Percentiles rank a stretch among this genome's conserved stretches.
These are phyloP conservation scores for Calliphora vicina DNA, from an alignment of 1,140 invertebrate genomes.

Conservation along the genomic window DNA sequence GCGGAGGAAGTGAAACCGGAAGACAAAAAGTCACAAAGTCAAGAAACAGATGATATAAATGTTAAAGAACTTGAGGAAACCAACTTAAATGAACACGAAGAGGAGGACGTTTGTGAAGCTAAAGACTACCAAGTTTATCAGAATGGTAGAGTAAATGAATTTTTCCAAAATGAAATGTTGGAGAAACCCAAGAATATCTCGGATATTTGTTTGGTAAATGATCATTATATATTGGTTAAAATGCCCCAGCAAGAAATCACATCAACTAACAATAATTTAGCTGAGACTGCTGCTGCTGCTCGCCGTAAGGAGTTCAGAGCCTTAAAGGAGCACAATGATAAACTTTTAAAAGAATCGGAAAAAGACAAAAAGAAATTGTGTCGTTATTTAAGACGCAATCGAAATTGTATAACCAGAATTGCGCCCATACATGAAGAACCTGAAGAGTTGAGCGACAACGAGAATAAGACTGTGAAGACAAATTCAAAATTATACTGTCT, in stretches of 20 bases:
- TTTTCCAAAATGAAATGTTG: constrained; percentile 45
- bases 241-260: constrained; percentile 43
- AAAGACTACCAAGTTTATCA: constrained; percentile 45
- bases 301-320: neutral
- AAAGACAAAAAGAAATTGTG: neutral
- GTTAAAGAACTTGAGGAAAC: neutral
- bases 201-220: constrained; percentile 57
- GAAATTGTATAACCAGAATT: neutral
- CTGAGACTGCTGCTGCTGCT: neutral
- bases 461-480: neutral
- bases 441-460: neutral
- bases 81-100: neutral
- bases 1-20: neutral
- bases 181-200: constrained; percentile 48
- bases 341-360: neutral
- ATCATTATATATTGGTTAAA: constrained; percentile 59
- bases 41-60: neutral
- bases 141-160: constrained; percentile 50
- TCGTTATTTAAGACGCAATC: neutral
- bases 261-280: neutral
- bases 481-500: constrained; percentile 11
- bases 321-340: neutral
- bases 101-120: neutral
- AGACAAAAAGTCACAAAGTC: neutral
- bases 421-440: constrained; percentile 2